phyloP scores from a whole-genome alignment of 2,888 invertebrate species.

The Allolobophora icterica region DNA sequence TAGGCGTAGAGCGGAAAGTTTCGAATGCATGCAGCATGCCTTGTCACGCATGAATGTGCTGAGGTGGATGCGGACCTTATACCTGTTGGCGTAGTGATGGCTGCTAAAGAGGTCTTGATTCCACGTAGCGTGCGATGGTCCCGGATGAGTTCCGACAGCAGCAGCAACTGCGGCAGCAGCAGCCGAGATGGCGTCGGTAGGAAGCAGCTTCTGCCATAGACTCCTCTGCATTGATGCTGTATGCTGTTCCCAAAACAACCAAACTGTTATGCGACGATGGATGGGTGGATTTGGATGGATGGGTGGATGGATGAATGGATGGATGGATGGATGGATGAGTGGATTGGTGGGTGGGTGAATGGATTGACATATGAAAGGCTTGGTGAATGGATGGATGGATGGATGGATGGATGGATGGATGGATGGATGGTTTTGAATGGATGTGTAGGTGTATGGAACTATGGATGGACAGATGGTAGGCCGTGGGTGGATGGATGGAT shows the following conservation, averaged over 20 bases:
- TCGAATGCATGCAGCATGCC: no score
- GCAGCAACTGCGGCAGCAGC: constrained; percentile 7
- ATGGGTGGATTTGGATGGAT: neutral
- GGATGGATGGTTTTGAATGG: neutral
- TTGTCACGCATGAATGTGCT: neutral
- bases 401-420: no score
- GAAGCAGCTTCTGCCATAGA: neutral
- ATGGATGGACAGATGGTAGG: no score
- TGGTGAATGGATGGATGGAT: no score
- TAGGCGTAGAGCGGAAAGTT: no score
- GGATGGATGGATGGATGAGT: no score
- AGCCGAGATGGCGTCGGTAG: neutral
- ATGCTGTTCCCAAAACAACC: neutral
- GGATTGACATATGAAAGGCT: no score
- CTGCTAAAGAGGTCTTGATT: neutral
- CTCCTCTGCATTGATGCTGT: neutral
- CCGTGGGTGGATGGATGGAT: no score
- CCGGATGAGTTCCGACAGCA: neutral
- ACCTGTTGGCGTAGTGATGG: neutral
- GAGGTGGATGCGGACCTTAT: neutral
- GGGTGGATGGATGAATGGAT: no score
- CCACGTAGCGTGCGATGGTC: neutral
- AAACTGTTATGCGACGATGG: neutral
- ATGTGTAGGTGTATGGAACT: no score
- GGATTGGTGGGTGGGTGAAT: no score